Evolutionary conservation across 2,797 vertebrate species (phyloP), one percentile per base, ranked within the genome.

Genomic region (Catostomus latipinnis): DNA sequence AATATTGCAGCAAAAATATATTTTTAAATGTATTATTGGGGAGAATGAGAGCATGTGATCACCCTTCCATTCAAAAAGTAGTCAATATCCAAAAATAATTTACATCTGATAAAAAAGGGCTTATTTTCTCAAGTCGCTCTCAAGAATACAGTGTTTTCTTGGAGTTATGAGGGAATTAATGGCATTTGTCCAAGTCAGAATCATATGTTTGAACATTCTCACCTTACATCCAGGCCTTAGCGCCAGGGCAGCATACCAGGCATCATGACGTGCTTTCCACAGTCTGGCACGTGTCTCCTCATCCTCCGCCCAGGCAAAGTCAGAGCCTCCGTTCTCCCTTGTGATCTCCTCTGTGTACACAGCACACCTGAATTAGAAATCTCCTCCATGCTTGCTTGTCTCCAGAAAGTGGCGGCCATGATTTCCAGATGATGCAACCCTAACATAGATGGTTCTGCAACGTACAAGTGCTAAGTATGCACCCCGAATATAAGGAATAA

Each of bases 231-330:
- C 95, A 0, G 96, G 96, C n/a, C 93, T 88, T 78, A 98, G 91
- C 0, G 97, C 95, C 90, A 93, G 88, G 0, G 90, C 88, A 0
- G 98, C 95, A 0, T 99, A 99, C 96, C 95, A 97, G 74, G 96
- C 96, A 0, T 93, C 94, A 57, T 99, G 97, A 6, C 97, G 92
- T 0, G 96, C 96, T 14, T 95, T 89, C 98, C 97, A 99, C 75
- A 99, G 88, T n/a, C 16, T 91, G 66, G 62, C 90, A 0, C 96
- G 92, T 0, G 93, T 89, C 69, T 96, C 94, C 0, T 88, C 76
- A 8, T 95, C 94, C 74, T 83, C 88, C 0, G 96, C 95, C 96
- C 97, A 99, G 57, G 90, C 87, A 65, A 97, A 96, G 69, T 94
- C 78, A 0, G 95, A 94, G 12, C 94, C 97, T 0, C 93, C 87